These are phyloP conservation scores for Megalonaias nervosa DNA, from an alignment of 1,140 invertebrate genomes.

Conservation along the genomic window DNA sequence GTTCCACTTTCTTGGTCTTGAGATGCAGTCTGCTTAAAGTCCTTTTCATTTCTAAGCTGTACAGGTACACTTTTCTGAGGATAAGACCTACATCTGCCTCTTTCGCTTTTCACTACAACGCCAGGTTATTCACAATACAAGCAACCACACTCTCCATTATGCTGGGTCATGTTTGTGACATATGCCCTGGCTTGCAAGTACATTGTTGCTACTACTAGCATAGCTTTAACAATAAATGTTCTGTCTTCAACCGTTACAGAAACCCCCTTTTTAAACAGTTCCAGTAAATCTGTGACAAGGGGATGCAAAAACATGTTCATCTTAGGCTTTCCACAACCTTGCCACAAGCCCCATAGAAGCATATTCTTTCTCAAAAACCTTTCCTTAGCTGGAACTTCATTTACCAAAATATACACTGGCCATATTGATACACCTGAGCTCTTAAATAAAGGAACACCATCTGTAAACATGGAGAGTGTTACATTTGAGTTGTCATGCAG, in stretches of 20 bases:
- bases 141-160: slow-evolving; percentile 30
- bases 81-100: slow-evolving; percentile 15
- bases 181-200: slow-evolving; percentile 33
- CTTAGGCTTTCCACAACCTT: slow-evolving; percentile 12
- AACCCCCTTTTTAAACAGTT: slow-evolving; percentile 16
- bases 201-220: slow-evolving; percentile 28
- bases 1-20: not conserved
- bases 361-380: slow-evolving; percentile 29
- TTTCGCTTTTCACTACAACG: slow-evolving; percentile 11
- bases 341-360: slow-evolving; percentile 32
- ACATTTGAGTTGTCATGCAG: slow-evolving; percentile 9
- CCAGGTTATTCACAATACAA: slow-evolving; percentile 21
- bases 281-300: slow-evolving; percentile 14
- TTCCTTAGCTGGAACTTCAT: slow-evolving; percentile 17
- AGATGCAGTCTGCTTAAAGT: not conserved
- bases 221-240: slow-evolving; percentile 15
- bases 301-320: slow-evolving; percentile 10
- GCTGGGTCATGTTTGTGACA: slow-evolving; percentile 15
- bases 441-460: slow-evolving; percentile 31
- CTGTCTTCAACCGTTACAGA: slow-evolving; percentile 2
- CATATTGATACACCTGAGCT: slow-evolving; percentile 25
- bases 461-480: slow-evolving; percentile 30
- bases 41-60: not conserved
- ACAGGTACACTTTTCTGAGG: slow-evolving; percentile 8
- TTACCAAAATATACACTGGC: slow-evolving; percentile 31